Evolutionary conservation across 2,113 vertebrate species (phyloP).

Genomic region (Progne subis): DNA sequence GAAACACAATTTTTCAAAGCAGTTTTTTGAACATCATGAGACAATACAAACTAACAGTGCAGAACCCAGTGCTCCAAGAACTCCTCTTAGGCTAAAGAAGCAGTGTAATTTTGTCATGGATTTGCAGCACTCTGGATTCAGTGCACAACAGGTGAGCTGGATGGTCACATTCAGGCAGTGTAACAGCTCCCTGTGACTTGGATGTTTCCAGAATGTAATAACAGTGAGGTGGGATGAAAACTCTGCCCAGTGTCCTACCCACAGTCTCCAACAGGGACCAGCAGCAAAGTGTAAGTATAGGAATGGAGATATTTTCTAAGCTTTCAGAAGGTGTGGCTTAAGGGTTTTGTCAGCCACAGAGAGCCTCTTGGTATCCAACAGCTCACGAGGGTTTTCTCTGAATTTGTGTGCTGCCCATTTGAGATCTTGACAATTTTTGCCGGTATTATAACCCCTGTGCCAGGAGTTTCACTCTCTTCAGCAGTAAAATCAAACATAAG

Average conservation of each 20-base stretch:
- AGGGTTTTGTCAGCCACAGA: neutral
- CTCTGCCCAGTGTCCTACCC: neutral
- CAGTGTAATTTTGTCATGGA: neutral
- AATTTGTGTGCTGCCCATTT: neutral
- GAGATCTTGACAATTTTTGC: neutral
- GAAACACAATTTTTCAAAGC: neutral
- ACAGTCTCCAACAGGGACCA: neutral
- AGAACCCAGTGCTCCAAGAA: neutral
- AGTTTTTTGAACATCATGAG: neutral
- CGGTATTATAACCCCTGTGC: neutral
- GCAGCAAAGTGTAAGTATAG: neutral
- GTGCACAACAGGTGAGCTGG: neutral
- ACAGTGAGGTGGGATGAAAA: neutral
- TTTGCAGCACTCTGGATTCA: neutral
- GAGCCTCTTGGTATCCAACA: neutral
- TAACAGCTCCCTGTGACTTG: neutral
- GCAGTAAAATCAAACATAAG: neutral
- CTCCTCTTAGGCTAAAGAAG: neutral
- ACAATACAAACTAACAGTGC: neutral
- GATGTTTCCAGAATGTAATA: neutral
- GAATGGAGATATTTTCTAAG: neutral
- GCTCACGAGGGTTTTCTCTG: neutral
- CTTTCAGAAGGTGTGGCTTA: neutral
- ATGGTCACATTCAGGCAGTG: neutral
- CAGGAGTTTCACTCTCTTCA: neutral